Evolutionary conservation across 2,113 vertebrate species (phyloP).

Genomic region (Perca schrenkii): DNA sequence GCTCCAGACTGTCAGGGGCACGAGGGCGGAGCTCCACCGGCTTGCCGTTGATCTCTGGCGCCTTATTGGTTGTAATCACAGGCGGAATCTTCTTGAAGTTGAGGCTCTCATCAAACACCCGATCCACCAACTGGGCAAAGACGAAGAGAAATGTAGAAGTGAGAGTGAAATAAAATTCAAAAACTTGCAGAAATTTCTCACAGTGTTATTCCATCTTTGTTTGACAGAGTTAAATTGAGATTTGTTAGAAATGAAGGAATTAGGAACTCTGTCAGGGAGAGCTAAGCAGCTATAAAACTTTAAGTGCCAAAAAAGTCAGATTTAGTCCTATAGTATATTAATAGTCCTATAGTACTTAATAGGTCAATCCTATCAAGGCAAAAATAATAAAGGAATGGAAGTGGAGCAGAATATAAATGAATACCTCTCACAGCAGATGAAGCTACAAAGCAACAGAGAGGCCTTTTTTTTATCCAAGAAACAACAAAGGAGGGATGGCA

Average conservation of each 20-base stretch:
- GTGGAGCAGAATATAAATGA: slow-evolving; percentile 23
- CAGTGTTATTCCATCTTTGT: background rate
- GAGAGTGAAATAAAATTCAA: background rate
- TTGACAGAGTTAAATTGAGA: slow-evolving; percentile 8
- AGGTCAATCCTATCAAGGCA: background rate
- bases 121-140: slow-evolving; percentile 91
- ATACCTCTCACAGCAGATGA: slow-evolving; percentile 40
- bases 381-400: slow-evolving; percentile 30
- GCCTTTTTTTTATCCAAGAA: slow-evolving; percentile 23
- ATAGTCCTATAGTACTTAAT: background rate
- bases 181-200: background rate
- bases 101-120: slow-evolving; percentile 98
- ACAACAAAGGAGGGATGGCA: slow-evolving; percentile 59
- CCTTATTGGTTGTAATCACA: slow-evolving; percentile 88
- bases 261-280: background rate
- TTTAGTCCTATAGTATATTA: background rate
- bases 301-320: background rate
- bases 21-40: slow-evolving; percentile 88
- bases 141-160: background rate
- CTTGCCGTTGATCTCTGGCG: slow-evolving; percentile 91
- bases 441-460: slow-evolving; percentile 28
- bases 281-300: slow-evolving; percentile 5
- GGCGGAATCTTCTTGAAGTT: slow-evolving; percentile 99
- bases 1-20: slow-evolving; percentile 89
- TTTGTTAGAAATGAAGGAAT: slow-evolving; percentile 36